These are phyloP conservation scores for Numenius arquata DNA, from an alignment of 2,113 vertebrate genomes.

Conservation along the genomic window DNA sequence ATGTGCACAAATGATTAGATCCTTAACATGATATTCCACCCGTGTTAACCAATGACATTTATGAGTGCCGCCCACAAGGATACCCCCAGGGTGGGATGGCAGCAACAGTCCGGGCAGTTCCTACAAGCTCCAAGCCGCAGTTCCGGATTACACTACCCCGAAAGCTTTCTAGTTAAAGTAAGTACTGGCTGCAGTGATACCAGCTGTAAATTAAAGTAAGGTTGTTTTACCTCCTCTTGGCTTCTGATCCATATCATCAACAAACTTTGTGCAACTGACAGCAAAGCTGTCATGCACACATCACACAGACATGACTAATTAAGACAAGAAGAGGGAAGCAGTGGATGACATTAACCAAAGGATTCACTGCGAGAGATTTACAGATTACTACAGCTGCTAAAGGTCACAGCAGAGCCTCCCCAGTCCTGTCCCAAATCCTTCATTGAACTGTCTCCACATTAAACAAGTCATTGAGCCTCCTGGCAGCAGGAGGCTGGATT, in stretches of 20 bases:
- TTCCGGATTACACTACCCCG: slow-evolving; percentile 44
- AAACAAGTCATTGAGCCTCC: background rate
- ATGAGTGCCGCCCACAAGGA: slow-evolving; percentile 58
- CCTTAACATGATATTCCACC: slow-evolving; percentile 76
- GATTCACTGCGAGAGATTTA: background rate
- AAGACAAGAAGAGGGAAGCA: background rate
- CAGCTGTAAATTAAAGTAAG: background rate
- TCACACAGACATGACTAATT: no score
- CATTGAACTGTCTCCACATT: background rate
- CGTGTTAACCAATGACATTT: slow-evolving; percentile 69
- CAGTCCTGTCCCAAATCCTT: background rate
- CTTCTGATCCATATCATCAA: background rate
- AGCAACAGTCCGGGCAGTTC: slow-evolving; percentile 37
- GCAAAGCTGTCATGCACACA: background rate
- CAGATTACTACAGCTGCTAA: background rate
- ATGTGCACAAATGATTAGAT: background rate
- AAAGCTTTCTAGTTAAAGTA: background rate
- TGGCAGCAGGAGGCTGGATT: background rate
- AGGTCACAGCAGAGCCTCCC: background rate
- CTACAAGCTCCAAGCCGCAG: background rate
- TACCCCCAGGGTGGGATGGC: slow-evolving; percentile 48
- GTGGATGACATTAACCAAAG: background rate
- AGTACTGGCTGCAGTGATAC: background rate
- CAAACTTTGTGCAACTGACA: background rate
- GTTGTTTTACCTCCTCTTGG: background rate